These are phyloP conservation scores for Rostratula benghalensis DNA, from an alignment of 2,113 vertebrate species.

Conservation along the genomic window DNA sequence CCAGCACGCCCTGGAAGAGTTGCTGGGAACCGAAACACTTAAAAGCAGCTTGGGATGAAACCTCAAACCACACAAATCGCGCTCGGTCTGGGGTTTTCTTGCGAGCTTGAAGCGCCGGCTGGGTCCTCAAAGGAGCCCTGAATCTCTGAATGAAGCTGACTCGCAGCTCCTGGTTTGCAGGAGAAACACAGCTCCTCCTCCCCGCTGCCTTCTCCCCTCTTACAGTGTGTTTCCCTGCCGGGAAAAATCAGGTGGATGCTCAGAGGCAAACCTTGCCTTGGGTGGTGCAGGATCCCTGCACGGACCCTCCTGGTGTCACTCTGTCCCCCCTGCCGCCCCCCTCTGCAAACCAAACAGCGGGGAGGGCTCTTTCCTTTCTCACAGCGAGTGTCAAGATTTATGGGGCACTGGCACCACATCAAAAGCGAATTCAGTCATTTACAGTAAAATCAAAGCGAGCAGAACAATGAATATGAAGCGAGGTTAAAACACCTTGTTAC, in stretches of 20 bases:
- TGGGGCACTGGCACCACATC: constrained; percentile 66
- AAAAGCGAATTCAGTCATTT: constrained; percentile 67
- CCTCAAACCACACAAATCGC: constrained; percentile 56
- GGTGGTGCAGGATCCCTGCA: background rate
- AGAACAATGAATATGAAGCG: constrained; percentile 67
- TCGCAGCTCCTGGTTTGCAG: background rate
- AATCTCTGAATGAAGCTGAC: background rate
- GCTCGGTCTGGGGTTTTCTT: constrained; percentile 41
- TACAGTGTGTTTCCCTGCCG: background rate
- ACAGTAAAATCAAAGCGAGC: constrained; percentile 69
- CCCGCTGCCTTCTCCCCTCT: background rate
- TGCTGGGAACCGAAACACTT: constrained; percentile 40
- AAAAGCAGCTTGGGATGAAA: constrained; percentile 44
- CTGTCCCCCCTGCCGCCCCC: rapidly evolving
- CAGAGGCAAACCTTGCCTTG: background rate
- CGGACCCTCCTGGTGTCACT: background rate
- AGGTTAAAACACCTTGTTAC: constrained; percentile 70
- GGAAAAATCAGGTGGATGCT: background rate
- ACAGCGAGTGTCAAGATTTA: constrained; percentile 50
- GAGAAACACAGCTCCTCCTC: background rate
- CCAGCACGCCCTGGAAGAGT: constrained; percentile 28
- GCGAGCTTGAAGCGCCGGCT: background rate
- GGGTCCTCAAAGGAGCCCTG: background rate
- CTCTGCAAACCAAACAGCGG: background rate
- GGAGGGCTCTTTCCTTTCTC: constrained; percentile 19